Percentiles rank a stretch among this genome's conserved stretches.
Evolutionary conservation across 2,797 vertebrate species (phyloP).

Genomic region (Neosilurus hyrtlii): DNA sequence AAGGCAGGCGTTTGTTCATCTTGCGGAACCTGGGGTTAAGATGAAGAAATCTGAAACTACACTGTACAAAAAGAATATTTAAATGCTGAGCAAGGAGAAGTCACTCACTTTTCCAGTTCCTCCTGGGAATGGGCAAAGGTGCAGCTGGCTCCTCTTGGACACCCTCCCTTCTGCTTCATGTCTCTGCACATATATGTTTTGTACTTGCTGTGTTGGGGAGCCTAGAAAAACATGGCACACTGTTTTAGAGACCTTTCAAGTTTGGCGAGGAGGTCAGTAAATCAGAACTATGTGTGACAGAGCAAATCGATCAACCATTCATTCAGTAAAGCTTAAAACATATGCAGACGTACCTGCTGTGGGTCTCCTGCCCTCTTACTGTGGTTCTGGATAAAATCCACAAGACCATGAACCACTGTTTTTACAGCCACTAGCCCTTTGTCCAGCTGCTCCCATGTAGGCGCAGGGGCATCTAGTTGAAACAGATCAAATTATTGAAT

Average conservation of each 20-base stretch:
- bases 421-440: slow-evolving; percentile 95
- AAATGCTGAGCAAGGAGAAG: slow-evolving; percentile 54
- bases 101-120: slow-evolving; percentile 95
- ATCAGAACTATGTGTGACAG: neutral
- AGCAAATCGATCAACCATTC: neutral
- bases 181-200: slow-evolving; percentile 99
- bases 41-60: slow-evolving; percentile 53
- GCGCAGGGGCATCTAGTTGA: slow-evolving; percentile 88
- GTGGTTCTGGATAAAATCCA: slow-evolving; percentile 99
- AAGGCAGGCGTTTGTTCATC: slow-evolving; percentile 94
- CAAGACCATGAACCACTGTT: slow-evolving; percentile 95
- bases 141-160: slow-evolving; percentile 95
- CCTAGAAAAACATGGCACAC: slow-evolving; percentile 65
- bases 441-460: slow-evolving; percentile 96
- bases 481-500: neutral
- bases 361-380: slow-evolving; percentile 98
- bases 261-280: neutral
- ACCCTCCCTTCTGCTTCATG: slow-evolving; percentile 98
- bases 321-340: neutral
- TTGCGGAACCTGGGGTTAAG: slow-evolving; percentile 85
- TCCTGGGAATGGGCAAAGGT: slow-evolving; percentile 99
- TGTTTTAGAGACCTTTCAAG: neutral
- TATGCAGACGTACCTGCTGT: slow-evolving; percentile 64
- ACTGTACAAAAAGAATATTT: neutral
- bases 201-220: slow-evolving; percentile 98